Percentiles rank a stretch among this genome's conserved stretches.
phyloP scores from a whole-genome alignment of 1,140 invertebrate species.

The Hylaeus volcanicus region DNA sequence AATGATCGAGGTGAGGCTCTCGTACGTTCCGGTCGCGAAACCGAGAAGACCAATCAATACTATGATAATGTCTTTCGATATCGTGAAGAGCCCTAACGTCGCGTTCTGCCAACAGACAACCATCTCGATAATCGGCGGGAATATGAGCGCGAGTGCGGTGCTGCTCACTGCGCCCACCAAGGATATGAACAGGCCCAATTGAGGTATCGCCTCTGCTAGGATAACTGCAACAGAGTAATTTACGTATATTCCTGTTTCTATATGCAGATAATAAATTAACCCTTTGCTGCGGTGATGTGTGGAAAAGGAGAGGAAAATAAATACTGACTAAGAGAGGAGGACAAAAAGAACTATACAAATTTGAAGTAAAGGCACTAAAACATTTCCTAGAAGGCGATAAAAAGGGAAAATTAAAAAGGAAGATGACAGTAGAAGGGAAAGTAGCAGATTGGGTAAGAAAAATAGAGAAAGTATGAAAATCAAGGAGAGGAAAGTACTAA shows the following conservation, averaged over 20 bases:
- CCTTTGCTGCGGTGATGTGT: no score
- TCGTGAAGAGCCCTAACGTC: conserved; percentile 74
- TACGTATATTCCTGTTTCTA: background rate
- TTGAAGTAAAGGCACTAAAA: no score
- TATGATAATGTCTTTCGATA: conserved; percentile 85
- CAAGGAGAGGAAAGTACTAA: no score
- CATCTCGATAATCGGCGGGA: conserved; percentile 93
- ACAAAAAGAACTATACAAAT: no score
- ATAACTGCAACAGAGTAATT: conserved; percentile 83
- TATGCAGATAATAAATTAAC: no score
- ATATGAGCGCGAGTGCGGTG: conserved; percentile 91
- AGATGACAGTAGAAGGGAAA: no score
- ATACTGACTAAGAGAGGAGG: no score
- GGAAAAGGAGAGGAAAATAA: no score
- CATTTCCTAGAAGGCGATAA: no score
- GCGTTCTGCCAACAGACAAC: conserved; percentile 82
- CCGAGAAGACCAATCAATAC: conserved; percentile 86
- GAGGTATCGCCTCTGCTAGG: conserved; percentile 90
- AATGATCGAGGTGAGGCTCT: conserved; percentile 85
- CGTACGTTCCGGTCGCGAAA: conserved; percentile 87
- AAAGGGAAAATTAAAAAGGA: no score
- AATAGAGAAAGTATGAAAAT: no score
- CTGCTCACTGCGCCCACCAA: conserved; percentile 94
- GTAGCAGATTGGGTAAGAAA: no score
- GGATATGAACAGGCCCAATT: conserved; percentile 93